Conservation (phyloP, 1,140 invertebrate genomes). For the Rhopalosiphum maidis region DNA sequence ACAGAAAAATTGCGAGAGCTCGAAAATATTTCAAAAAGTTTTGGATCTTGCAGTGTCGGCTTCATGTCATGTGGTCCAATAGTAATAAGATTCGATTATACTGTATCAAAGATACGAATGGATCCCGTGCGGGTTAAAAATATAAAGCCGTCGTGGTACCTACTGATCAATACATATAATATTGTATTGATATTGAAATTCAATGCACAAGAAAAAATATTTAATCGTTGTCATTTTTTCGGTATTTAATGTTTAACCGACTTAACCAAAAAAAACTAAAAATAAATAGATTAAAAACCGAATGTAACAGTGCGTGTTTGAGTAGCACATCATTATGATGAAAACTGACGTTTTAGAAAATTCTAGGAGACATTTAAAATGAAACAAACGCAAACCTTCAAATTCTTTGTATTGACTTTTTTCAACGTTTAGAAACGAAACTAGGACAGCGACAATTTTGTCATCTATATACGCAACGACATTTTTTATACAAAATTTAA, state of each 20-base stretch:
- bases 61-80: neutral
- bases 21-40: neutral
- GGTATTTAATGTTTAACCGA: neutral
- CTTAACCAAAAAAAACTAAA: neutral
- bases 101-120: neutral
- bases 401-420: constrained; percentile 11
- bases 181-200: neutral
- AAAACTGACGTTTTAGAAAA: neutral
- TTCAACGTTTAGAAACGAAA: constrained; percentile 9
- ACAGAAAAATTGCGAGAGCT: neutral
- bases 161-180: neutral
- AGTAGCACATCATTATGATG: neutral
- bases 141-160: neutral
- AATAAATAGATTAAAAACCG: neutral
- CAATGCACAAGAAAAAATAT: neutral
- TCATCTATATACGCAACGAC: neutral
- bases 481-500: neutral
- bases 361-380: constrained; percentile 14
- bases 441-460: neutral
- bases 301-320: neutral
- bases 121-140: neutral
- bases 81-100: neutral
- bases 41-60: neutral
- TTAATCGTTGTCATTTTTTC: neutral
- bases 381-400: constrained; percentile 9